phyloP scores from a whole-genome alignment of 2,113 vertebrate genomes.

The Falcunculus frontatus region DNA sequence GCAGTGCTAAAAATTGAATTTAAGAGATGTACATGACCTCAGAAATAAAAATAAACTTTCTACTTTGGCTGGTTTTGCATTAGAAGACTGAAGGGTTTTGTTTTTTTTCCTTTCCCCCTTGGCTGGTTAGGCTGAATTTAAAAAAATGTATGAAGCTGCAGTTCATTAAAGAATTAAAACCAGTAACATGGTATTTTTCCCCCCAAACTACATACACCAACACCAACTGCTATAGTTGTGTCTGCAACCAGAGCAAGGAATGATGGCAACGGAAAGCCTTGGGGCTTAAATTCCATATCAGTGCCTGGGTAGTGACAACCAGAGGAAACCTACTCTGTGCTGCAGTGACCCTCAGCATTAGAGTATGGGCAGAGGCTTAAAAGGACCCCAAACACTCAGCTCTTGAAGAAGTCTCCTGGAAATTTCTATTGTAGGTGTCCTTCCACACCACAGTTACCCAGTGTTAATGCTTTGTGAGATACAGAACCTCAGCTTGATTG shows the following conservation, averaged over 20 bases:
- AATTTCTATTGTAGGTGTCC: background rate
- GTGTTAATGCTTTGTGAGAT: background rate
- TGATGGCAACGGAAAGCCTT: background rate
- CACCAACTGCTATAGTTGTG: background rate
- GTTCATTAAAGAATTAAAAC: background rate
- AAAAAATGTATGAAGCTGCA: background rate
- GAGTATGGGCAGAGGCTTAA: background rate
- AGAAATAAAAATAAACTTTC: slow-evolving; percentile 50
- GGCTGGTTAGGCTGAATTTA: background rate
- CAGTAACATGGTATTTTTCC: background rate
- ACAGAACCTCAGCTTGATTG: background rate
- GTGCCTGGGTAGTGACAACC: background rate
- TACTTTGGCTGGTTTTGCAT: slow-evolving; percentile 28
- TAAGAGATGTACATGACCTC: slow-evolving; percentile 37
- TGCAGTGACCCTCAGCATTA: background rate
- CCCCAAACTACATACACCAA: background rate
- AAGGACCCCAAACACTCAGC: background rate
- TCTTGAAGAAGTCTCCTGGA: background rate
- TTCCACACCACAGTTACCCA: background rate
- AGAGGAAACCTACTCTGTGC: background rate
- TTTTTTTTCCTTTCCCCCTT: background rate
- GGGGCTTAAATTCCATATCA: background rate
- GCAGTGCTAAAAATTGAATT: slow-evolving; percentile 11
- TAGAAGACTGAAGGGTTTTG: background rate
- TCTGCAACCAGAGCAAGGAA: background rate